Evolutionary conservation across 2,113 vertebrate species (phyloP).

Genomic region (Panthera uncia): DNA sequence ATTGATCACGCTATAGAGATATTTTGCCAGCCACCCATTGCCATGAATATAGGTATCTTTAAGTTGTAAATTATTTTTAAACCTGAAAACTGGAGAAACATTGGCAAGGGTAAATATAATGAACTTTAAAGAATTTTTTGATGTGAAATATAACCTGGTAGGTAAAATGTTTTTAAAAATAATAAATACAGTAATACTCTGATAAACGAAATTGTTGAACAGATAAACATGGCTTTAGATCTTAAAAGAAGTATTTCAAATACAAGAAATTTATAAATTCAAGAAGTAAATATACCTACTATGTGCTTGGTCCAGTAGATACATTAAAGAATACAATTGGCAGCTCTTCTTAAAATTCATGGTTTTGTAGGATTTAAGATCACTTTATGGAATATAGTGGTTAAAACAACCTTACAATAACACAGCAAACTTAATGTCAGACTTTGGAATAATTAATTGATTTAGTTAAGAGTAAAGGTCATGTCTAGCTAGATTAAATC

Average conservation of each 20-base stretch:
- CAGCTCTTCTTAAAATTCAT: not conserved
- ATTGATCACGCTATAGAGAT: not conserved
- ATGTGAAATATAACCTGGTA: not conserved
- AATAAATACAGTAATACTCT: not conserved
- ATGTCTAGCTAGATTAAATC: not conserved
- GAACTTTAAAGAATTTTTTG: not conserved
- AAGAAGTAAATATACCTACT: not conserved
- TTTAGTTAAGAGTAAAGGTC: not conserved
- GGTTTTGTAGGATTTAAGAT: not conserved
- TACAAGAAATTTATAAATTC: not conserved
- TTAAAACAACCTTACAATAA: not conserved
- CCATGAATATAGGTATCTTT: not conserved
- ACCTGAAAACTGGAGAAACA: not conserved
- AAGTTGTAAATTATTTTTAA: constrained; percentile 29
- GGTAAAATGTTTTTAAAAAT: not conserved
- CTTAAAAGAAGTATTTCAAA: not conserved
- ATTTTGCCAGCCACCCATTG: not conserved
- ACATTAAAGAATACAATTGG: not conserved
- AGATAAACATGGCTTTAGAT: not conserved
- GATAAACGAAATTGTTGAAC: not conserved
- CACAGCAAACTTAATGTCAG: not conserved
- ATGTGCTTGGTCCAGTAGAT: not conserved
- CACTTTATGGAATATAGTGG: not conserved
- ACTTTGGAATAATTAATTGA: not conserved
- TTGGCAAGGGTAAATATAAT: not conserved